Base-by-base conservation (phyloP, 2,888 invertebrate genomes). In the Laothoe populi region DNA sequence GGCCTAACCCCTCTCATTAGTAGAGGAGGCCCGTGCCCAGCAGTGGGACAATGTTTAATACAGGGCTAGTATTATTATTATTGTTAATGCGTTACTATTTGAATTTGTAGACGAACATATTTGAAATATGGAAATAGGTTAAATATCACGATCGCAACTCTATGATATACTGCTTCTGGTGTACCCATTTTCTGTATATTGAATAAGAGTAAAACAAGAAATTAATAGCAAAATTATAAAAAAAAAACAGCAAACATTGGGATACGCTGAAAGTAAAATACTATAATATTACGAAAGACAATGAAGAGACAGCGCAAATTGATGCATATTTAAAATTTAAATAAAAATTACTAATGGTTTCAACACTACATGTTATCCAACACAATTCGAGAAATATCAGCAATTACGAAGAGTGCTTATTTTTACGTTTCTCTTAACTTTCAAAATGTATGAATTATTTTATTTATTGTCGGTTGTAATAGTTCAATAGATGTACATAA, bases 401-500 rank as follows among this genome's bases (percentile, higher is more conserved):
- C 53, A 53, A 53, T 53, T 53, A 31, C 53, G 11, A 11, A 53
- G 24, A 48, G 53, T 35, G 53, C 3, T 46, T 46, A 35, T 38
- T 46, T 46, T 31, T 46, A 60, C 23, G 35, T 60, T 48, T 10
- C 21, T 13, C 23, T 31, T 4, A n/a, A 19, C 38, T 46, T 35
- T 7, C 8, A 8, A 48, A 23, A 38, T 48, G 31, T 53, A 53
- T 35, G 35, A 53, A 35, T 19, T 53, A 53, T 35, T 35, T 31
- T 10, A 53, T 53, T 53, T 35, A 53, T 53, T 35, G 31, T 35
- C 19, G 19, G 11, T 38, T 13, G 10, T 35, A 53, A 53, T 53
- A 53, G 11, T 35, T 53, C 31, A 19, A 31, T 31, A 53, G 19
- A 35, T 53, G 16, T 31, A 48, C 26, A 26, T 24, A 31, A 16